Evolutionary conservation across 2,113 vertebrate genomes (phyloP).

Genomic region (Vulpes vulpes): DNA sequence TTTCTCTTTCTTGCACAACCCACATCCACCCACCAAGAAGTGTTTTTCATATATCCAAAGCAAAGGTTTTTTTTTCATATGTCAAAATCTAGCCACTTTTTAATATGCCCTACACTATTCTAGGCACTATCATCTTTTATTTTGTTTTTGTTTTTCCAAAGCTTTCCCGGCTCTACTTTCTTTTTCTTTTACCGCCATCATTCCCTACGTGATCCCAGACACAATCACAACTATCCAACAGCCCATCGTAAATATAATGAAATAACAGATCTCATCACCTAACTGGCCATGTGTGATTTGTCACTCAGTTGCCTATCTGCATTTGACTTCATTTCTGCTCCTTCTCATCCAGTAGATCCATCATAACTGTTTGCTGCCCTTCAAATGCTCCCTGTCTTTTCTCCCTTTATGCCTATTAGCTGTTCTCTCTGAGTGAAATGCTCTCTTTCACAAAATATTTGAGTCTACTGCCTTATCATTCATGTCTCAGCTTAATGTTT

Average conservation of each 20-base stretch:
- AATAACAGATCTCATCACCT: not conserved
- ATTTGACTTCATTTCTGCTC: not conserved
- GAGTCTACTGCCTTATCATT: not conserved
- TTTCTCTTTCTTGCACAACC: not conserved
- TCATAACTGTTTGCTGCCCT: not conserved
- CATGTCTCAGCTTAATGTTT: not conserved
- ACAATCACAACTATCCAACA: not conserved
- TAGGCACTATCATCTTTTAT: not conserved
- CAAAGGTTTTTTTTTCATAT: too few relatives aligned
- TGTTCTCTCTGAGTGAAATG: not conserved
- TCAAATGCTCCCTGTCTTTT: not conserved
- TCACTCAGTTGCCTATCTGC: not conserved
- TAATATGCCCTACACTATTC: not conserved
- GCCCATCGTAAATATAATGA: not conserved
- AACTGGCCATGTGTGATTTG: not conserved
- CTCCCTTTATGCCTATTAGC: not conserved
- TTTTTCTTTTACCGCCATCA: not conserved
- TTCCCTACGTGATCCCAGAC: fast-evolving
- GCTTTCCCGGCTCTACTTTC: not conserved
- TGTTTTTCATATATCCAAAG: not conserved
- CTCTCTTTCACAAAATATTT: not conserved
- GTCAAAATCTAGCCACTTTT: not conserved
- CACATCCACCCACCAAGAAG: not conserved
- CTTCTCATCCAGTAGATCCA: not conserved
- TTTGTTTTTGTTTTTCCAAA: not conserved